Conservation (phyloP, 2,797 vertebrate genomes). For the Anableps anableps region DNA sequence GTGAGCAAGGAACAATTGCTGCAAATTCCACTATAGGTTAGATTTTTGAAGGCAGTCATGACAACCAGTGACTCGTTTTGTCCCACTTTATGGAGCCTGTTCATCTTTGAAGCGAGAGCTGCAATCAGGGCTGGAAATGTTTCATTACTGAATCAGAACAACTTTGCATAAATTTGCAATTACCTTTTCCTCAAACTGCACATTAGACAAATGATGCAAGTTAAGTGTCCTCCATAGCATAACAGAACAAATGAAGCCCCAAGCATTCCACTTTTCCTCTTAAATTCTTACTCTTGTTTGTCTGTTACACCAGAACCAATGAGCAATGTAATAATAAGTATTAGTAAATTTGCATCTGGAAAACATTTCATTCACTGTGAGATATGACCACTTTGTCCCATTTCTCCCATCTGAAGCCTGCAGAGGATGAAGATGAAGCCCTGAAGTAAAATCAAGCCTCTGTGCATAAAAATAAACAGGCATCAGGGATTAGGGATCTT, state of each 20-base stretch:
- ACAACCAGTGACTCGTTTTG: neutral
- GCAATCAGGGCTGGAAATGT: neutral
- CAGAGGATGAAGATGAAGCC: constrained; percentile 36
- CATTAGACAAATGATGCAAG: neutral
- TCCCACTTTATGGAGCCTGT: neutral
- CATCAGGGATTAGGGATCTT: neutral
- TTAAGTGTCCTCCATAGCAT: neutral
- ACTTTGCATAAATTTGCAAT: neutral
- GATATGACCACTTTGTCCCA: neutral
- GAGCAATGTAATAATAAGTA: neutral
- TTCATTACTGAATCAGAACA: neutral
- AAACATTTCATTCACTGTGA: neutral
- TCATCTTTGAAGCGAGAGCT: neutral
- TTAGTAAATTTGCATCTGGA: neutral
- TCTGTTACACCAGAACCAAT: neutral
- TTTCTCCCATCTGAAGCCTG: constrained; percentile 15
- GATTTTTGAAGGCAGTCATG: neutral
- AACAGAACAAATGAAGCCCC: neutral
- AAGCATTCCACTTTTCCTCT: neutral
- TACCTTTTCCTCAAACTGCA: neutral
- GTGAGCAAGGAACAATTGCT: neutral
- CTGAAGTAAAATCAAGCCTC: constrained; percentile 34
- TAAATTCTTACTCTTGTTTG: neutral
- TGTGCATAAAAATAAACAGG: constrained; percentile 10
- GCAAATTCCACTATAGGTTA: neutral